Base-by-base conservation (phyloP, 2,888 invertebrate species). In the Ctena decussata region DNA sequence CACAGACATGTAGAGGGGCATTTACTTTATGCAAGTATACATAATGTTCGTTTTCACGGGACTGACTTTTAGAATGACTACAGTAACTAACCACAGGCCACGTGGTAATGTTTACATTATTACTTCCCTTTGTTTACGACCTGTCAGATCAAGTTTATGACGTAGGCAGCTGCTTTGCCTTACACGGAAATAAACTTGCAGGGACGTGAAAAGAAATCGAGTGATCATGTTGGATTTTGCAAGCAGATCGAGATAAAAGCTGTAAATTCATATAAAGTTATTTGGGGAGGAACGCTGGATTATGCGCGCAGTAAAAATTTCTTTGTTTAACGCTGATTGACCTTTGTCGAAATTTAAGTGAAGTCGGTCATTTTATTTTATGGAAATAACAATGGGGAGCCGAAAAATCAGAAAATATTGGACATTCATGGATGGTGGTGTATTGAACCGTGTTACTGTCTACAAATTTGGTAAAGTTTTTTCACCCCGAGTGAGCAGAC, bases 401-500 rank as follows among this genome's bases (percentile, higher is more conserved):
- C 39, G 72, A 41, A 41, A 72, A 41, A 5, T 27, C 30, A 41
- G 30, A 27, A 72, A 44, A 72, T 46, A 72, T 27, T 72, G 41
- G 72, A 72, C 44, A 0, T 18, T 27, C 6, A 32, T 46, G 46
- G 46, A 72, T 30, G 72, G 72, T 5, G 41, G 21, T 35, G 72
- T 72, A n/a, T n/a, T 46, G 30, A 41, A 72, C n/a, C 41, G 46
- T 15, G 72, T 72, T 37, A 53, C 35, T 30, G 80, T 85, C 21
- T 87, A 85, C 41, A 82, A 81, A 69, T 88, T 80, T 79, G 88
- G 88, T 24, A 83, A 73, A 39, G 44, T 84, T 32, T 85, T 75
- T 60, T 39, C 85, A 5, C 88, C 88, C 8, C 57, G 53, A 12
- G 32, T 49, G 24, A 79, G 69, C n/a, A 69, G 44, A 41, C n/a